These are phyloP conservation scores for Drosophila kanekoi DNA, from an alignment of 2,888 invertebrate species.

Conservation along the genomic window DNA sequence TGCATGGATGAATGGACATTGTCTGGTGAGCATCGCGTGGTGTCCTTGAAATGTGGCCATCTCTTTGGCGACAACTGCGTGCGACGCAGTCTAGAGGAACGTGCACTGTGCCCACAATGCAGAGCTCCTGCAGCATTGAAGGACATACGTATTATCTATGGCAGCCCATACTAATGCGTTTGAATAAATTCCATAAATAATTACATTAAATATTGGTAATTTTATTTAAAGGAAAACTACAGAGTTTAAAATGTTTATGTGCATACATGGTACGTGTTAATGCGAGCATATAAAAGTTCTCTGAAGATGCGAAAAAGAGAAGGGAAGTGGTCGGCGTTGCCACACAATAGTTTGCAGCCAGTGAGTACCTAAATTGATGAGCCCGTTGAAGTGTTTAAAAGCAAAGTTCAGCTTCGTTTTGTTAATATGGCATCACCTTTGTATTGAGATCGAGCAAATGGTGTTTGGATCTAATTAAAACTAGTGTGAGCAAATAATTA, in stretches of 20 bases:
- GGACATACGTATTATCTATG: conserved; percentile 13
- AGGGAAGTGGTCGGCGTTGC: not conserved
- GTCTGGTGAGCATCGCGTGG: conserved; percentile 3
- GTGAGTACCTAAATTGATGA: not conserved
- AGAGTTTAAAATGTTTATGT: too few relatives aligned
- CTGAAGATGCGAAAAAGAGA: not conserved
- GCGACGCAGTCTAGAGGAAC: not conserved
- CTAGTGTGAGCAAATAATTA: not conserved
- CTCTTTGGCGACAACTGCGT: conserved; percentile 29
- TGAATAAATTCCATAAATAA: not conserved
- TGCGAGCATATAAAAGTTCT: not conserved
- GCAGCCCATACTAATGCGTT: conserved; percentile 5
- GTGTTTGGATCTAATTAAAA: too few relatives aligned
- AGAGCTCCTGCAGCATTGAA: not conserved
- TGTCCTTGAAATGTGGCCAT: conserved; percentile 27
- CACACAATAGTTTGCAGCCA: not conserved
- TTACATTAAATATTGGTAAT: not conserved
- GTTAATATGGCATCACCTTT: not conserved
- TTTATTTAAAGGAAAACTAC: too few relatives aligned
- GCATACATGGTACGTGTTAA: too few relatives aligned
- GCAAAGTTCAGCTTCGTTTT: too few relatives aligned
- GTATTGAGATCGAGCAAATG: too few relatives aligned
- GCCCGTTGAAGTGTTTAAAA: too few relatives aligned
- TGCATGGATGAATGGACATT: conserved; percentile 20
- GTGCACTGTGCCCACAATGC: conserved; percentile 14